Evolutionary conservation across 2,888 invertebrate genomes (phyloP), one percentile per base, ranked within the genome.

Genomic region (Alentia gelatinosa): DNA sequence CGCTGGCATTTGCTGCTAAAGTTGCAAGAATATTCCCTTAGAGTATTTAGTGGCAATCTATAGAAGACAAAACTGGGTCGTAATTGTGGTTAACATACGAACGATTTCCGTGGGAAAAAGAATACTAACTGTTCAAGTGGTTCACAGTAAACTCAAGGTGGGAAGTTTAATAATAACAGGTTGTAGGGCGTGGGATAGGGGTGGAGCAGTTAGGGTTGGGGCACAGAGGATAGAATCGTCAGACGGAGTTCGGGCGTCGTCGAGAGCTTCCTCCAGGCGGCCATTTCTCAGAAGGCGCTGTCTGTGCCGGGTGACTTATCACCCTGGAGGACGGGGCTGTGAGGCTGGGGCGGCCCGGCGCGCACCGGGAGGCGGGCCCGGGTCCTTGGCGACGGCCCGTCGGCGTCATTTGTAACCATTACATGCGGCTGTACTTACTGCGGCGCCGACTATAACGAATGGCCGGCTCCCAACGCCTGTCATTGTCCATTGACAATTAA

Each of bases 401-500:
- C 39, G 79, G 19, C 35, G 79, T 39, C 79, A 26, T 79, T 79
- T 79, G 79, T 79, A 79, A 79, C 79, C 79, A 79, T 79, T 79
- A 79, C 35, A 35, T 39, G 79, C 39, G 79, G 79, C 79, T 19
- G 37, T 79, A 79, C 37, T 79, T 79, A 79, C 37, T 39, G 79
- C 15, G 23, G 79, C 74, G 39, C 39, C 35, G 79, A 35, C 19
- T 35, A 79, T 79, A 79, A 79, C 79, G 39, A 79, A 79, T 26
- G 79, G 39, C 79, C 35, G 39, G 19, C 79, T 19, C 37, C 79
- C 37, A 39, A 39, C 79, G 39, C 37, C 79, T 37, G 39, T 39
- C 79, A 39, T 79, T 79, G 79, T 79, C 79, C 79, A 79, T 79
- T 39, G 79, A 79, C 79, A 39, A 79, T 79, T 79, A 79, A 79